A percentile compares a stretch with the other conserved stretches of the same genome.
Evolutionary conservation across 2,797 vertebrate species (phyloP).

Genomic region (Poeciliopsis presidionis): DNA sequence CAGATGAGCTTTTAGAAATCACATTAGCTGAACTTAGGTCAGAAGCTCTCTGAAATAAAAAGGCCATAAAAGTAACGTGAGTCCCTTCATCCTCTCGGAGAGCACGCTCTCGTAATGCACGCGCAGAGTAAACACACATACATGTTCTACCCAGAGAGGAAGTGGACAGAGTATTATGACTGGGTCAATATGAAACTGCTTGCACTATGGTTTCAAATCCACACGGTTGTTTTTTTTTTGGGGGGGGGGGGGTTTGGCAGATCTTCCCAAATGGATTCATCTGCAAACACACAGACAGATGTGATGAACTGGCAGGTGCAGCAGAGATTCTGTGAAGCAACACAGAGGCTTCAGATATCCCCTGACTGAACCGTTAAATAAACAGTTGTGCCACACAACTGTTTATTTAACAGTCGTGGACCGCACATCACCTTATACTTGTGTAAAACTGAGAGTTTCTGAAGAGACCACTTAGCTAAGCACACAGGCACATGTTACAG

Average conservation of each 20-base stretch:
- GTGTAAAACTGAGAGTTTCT: constrained; percentile 28
- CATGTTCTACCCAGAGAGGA: constrained; percentile 40
- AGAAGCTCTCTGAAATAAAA: constrained; percentile 59
- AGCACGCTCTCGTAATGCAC: constrained; percentile 37
- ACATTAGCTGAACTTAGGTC: constrained; percentile 64
- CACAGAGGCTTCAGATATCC: constrained; percentile 28
- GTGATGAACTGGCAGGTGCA: constrained; percentile 46
- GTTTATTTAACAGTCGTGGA: constrained; percentile 18
- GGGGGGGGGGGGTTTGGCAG: neutral
- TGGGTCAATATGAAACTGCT: constrained; percentile 12
- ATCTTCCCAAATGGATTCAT: constrained; percentile 34
- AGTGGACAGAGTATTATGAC: constrained; percentile 42
- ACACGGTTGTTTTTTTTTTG: neutral
- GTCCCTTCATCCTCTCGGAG: constrained; percentile 49
- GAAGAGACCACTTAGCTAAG: constrained; percentile 51
- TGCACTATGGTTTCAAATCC: constrained; percentile 8
- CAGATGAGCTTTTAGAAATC: constrained; percentile 58
- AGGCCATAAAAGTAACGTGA: constrained; percentile 73
- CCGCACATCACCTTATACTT: constrained; percentile 31
- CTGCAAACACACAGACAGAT: constrained; percentile 49
- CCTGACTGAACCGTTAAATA: constrained; percentile 54
- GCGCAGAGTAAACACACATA: constrained; percentile 49
- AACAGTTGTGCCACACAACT: constrained; percentile 33
- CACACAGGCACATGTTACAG: constrained; percentile 40
- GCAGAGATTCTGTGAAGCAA: constrained; percentile 46